Evolutionary conservation across 2,797 vertebrate genomes (phyloP), one percentile per base, ranked within the genome.

Genomic region (Poeciliopsis turneri): DNA sequence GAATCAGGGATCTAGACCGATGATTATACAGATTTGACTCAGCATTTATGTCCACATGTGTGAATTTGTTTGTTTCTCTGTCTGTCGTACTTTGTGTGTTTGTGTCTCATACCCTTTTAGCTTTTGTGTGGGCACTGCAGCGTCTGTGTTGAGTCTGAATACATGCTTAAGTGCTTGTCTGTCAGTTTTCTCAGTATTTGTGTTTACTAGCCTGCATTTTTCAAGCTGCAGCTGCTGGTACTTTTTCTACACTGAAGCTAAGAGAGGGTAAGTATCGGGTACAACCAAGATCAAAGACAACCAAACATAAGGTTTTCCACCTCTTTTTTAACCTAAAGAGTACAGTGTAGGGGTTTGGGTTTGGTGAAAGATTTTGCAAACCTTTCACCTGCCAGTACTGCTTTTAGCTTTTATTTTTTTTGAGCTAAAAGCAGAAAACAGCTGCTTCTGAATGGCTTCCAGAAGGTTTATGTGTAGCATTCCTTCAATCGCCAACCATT

Each of bases 1-100:
- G 78, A 90, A 82, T 92, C 90, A 84, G 36, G 70, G 76, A 84
- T 87, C 75, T 47, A 91, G 87, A 90, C 91, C 43, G 8, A 80
- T 90, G 89, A 92, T 93, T 94, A 92, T 89, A 92, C 78, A 87
- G 83, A 90, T 91, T 90, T 84, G 81, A 66, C 74, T 80, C n/a
- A 78, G 84, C 59, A 49, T 83, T 75, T 64, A 36, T 82, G 76
- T 86, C 78, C 76, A 13, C 78, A 66, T 70, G 68, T 70, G 41
- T 70, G 82, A 61, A 39, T 89, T 57, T 90, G 83, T 90, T 79
- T 87, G 74, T 72, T 78, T 83, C 51, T 77, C 0, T 41, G 72
- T 79, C 82, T 75, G 76, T 83, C 45, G 15, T 64, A 41, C 33
- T n/a, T 73, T 70, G 45, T 75, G 18, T 28, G 49, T 76, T 46